Evolutionary conservation across 2,797 vertebrate species (phyloP).

Genomic region (Syngnathus rostellatus): DNA sequence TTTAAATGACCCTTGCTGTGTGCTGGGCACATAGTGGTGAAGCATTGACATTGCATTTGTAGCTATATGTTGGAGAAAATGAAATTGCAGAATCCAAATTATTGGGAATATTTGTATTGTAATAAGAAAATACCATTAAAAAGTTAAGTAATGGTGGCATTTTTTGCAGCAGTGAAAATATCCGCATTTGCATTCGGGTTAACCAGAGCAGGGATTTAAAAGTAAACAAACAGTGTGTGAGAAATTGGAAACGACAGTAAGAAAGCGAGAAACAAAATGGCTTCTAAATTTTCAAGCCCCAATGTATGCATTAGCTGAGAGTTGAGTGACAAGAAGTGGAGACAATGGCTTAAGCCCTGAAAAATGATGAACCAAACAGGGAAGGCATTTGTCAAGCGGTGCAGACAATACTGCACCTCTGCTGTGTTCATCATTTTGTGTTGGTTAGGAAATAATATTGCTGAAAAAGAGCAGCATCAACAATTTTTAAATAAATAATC

Average conservation of each 20-base stretch:
- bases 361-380: background rate
- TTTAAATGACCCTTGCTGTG: too few species aligned
- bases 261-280: constrained; percentile 14
- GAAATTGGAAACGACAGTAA: constrained; percentile 33
- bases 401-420: background rate
- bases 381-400: background rate
- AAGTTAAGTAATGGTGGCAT: background rate
- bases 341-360: constrained; percentile 31
- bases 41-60: too few species aligned
- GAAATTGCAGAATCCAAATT: too few species aligned
- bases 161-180: background rate
- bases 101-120: too few species aligned
- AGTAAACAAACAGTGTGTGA: constrained; percentile 18
- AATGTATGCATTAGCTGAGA: constrained; percentile 30
- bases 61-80: too few species aligned
- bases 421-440: background rate
- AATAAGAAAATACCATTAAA: background rate
- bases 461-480: constrained; percentile 20
- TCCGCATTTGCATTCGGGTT: background rate
- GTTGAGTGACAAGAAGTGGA: constrained; percentile 27
- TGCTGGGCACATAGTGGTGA: too few species aligned
- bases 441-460: background rate
- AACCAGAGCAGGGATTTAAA: background rate
- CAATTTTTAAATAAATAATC: constrained; percentile 1
- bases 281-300: constrained; percentile 19